Conservation (phyloP, 2,888 invertebrate genomes). For the Rhingia campestris region DNA sequence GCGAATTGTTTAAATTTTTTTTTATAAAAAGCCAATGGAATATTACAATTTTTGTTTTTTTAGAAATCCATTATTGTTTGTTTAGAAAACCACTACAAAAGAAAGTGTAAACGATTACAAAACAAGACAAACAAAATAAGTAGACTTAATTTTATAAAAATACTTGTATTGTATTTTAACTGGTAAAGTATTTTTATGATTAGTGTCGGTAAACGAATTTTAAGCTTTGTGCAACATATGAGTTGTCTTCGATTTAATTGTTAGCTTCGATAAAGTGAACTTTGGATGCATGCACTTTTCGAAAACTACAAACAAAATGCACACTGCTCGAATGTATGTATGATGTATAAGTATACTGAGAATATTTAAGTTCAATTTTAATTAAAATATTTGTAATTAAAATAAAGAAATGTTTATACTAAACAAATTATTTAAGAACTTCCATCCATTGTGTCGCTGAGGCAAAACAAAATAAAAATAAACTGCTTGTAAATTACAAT, state of each 20-base stretch:
- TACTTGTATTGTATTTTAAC: neutral
- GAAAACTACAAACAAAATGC: neutral
- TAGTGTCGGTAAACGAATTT: slow-evolving; percentile 81
- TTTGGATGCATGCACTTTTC: neutral
- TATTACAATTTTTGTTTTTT: slow-evolving; percentile 20
- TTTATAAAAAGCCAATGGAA: slow-evolving; percentile 25
- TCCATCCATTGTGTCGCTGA: too few species aligned
- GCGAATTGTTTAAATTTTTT: neutral
- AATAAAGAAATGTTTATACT: neutral
- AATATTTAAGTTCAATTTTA: neutral
- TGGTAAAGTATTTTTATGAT: neutral
- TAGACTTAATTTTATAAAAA: slow-evolving; percentile 13
- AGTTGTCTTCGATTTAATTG: slow-evolving; percentile 23
- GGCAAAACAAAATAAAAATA: too few species aligned
- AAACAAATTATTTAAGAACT: too few species aligned
- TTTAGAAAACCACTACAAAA: slow-evolving; percentile 42
- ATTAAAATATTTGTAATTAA: too few species aligned
- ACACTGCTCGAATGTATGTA: neutral
- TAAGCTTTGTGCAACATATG: slow-evolving; percentile 77
- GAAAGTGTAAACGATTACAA: slow-evolving; percentile 46
- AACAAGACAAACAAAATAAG: slow-evolving; percentile 48
- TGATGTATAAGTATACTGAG: neutral
- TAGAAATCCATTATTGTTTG: slow-evolving; percentile 48
- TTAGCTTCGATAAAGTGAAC: slow-evolving; percentile 3
- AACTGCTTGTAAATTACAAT: too few species aligned